Evolutionary conservation across 1,140 invertebrate genomes (phyloP), one percentile per base, ranked within the genome.

Genomic region (Arion vulgaris): DNA sequence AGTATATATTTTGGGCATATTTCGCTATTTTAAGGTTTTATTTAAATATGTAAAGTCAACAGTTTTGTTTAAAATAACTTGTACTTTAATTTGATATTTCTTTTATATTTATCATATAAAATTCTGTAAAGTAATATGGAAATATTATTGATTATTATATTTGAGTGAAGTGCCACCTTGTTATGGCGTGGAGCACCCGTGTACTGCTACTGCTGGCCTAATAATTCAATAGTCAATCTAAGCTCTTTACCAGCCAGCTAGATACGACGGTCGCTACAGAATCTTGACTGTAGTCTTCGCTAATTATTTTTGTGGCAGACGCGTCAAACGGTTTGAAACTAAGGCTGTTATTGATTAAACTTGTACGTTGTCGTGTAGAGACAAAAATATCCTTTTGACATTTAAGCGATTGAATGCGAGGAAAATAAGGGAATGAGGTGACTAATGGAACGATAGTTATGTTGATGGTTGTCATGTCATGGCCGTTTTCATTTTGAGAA

Each of bases 241-340:
- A 41, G 41, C 5, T 11, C 9, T 72, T 4, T 72, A 41, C 19
- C 39, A 39, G 71, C 15, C 28, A 1, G 36, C 71, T 41, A 72
- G 71, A 72, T 72, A 72, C 39, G 71, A 1, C n/a, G n/a, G n/a
- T n/a, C n/a, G n/a, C n/a, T 72, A 72, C 36, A 28, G 36, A 32
- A 72, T 72, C 71, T 39, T 13, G 7, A 19, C 71, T 72, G 36
- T 72, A 11, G 26, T 19, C 26, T 41, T 19, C 41, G 71, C 38
- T 66, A 66, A 66, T 66, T 66, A 66, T 72, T 72, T 26, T 72
- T 72, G 71, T 72, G 28, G 71, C 71, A 72, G 71, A 72, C 41
- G 71, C 71, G 71, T 41, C 62, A 66, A 66, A 66, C 62, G 28
- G n/a, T 66, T 66, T 28, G 2, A 66, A 66, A 66, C 15, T 26